Conservation (phyloP, 1,140 invertebrate species). For the Lasioglossum albipes region DNA sequence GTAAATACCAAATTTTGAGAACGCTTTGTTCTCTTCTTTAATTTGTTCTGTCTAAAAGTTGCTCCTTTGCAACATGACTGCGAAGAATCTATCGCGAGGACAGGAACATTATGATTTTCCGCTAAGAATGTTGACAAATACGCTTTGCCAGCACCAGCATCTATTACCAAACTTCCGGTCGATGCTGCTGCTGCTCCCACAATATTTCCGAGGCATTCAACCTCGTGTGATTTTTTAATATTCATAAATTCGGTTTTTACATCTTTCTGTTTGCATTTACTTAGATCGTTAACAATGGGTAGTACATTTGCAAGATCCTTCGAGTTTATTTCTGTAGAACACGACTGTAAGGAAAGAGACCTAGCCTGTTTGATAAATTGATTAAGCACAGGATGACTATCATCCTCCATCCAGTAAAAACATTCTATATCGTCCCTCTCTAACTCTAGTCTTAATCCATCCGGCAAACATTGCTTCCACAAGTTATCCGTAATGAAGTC, state of each 20-base stretch:
- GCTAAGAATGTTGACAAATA: conserved; percentile 89
- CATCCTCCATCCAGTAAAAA: conserved; percentile 19
- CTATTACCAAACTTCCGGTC: conserved; percentile 81
- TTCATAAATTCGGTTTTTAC: conserved; percentile 84
- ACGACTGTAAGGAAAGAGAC: conserved; percentile 62
- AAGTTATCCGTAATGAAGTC: conserved; percentile 88
- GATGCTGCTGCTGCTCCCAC: conserved; percentile 64
- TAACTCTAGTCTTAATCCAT: conserved; percentile 80
- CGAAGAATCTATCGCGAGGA: conserved; percentile 90
- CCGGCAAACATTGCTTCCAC: conserved; percentile 83
- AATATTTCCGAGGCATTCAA: conserved; percentile 81
- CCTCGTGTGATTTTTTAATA: conserved; percentile 91
- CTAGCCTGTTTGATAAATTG: conserved; percentile 59
- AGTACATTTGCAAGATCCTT: conserved; percentile 44
- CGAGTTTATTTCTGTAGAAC: conserved; percentile 41
- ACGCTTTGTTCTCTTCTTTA: conserved; percentile 44
- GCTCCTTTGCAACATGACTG: conserved; percentile 84
- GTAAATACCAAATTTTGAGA: conserved; percentile 22
- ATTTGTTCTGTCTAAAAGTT: conserved; percentile 81
- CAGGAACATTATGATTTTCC: conserved; percentile 85
- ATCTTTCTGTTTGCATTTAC: conserved; percentile 18
- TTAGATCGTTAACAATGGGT: neutral
- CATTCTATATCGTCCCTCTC: conserved; percentile 66
- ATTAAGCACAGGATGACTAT: conserved; percentile 38
- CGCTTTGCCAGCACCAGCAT: conserved; percentile 93